Conservation (phyloP, 2,888 invertebrate species). For the Muscina levida region DNA sequence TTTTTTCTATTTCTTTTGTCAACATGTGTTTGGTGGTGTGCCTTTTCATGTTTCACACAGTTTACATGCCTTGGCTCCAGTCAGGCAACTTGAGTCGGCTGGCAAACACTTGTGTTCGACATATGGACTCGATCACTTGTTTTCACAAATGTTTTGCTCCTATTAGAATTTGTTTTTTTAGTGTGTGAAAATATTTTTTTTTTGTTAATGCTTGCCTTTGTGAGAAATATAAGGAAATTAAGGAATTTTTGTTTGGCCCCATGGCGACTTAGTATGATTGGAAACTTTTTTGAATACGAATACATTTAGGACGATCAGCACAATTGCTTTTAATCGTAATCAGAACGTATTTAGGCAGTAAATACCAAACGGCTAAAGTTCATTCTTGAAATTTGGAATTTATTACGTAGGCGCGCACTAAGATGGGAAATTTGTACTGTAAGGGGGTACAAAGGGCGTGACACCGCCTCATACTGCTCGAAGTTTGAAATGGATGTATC, state of each 20-base stretch:
- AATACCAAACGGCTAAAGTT: too few relatives aligned
- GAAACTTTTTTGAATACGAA: too few relatives aligned
- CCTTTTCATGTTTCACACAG: slow-evolving; percentile 39
- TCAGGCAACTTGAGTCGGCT: not conserved
- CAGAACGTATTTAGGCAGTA: too few relatives aligned
- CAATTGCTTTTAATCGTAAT: too few relatives aligned
- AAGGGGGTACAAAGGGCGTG: too few relatives aligned
- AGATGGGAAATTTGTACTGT: too few relatives aligned
- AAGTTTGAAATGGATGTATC: too few relatives aligned
- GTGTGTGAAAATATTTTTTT: slow-evolving; percentile 21
- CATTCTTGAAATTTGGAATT: too few relatives aligned
- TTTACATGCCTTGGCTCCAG: slow-evolving; percentile 16
- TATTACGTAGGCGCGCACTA: too few relatives aligned
- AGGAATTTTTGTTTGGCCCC: not conserved
- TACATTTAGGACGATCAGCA: too few relatives aligned
- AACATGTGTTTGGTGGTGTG: slow-evolving; percentile 38
- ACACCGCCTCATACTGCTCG: too few relatives aligned
- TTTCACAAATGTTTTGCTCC: not conserved
- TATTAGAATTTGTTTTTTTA: slow-evolving; percentile 20
- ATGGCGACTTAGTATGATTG: too few relatives aligned
- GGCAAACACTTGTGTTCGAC: slow-evolving; percentile 38
- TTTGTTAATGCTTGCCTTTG: slow-evolving; percentile 13
- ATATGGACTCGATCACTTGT: slow-evolving; percentile 36
- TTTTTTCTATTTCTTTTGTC: not conserved
- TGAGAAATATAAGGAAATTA: slow-evolving; percentile 12